phyloP scores from a whole-genome alignment of 2,888 invertebrate genomes.

The Pseudococcus jackbeardsleyi region DNA sequence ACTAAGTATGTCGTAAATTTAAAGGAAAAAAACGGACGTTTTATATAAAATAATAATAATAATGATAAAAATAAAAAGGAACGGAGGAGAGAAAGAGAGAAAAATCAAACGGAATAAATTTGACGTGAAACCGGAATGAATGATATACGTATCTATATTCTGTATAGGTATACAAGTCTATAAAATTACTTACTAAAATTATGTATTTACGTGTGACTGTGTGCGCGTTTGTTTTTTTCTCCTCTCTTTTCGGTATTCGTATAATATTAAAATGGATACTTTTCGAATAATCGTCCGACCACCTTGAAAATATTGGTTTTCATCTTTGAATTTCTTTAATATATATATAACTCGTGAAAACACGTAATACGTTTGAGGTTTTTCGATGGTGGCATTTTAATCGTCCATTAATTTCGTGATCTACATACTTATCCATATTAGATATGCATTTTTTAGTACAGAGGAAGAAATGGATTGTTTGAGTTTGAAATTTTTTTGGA shows the following conservation, averaged over 20 bases:
- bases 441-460: too few species aligned
- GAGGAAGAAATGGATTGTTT: too few species aligned
- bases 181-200: conserved; percentile 33
- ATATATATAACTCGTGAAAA: background rate
- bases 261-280: background rate
- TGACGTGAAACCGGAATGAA: conserved; percentile 40
- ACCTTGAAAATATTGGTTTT: conserved; percentile 2
- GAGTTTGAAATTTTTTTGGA: too few species aligned
- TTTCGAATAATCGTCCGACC: conserved; percentile 1
- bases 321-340: background rate
- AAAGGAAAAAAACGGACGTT: background rate
- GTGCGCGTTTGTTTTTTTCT: background rate
- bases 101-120: conserved; percentile 44
- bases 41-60: conserved; percentile 42
- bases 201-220: background rate
- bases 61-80: conserved; percentile 39
- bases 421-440: too few species aligned
- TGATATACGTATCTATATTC: conserved; percentile 12
- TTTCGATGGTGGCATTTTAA: background rate
- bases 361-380: background rate
- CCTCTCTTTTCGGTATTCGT: background rate
- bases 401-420: background rate
- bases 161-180: conserved; percentile 15
- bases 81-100: background rate
- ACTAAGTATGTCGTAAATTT: conserved; percentile 38